phyloP scores from a whole-genome alignment of 2,888 invertebrate species.

The Lasioglossum calceatum region DNA sequence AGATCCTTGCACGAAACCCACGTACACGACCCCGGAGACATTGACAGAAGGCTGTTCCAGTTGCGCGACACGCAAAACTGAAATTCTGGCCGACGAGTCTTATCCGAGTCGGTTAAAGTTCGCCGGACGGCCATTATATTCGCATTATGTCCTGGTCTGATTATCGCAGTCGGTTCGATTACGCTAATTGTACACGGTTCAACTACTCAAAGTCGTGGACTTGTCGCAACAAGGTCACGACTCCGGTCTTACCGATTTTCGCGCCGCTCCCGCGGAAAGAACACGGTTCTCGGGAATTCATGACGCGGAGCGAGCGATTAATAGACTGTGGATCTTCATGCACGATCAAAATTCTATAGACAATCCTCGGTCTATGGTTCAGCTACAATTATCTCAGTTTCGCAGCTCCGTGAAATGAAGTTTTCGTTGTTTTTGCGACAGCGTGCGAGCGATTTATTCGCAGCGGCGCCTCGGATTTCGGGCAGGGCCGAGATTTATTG shows the following conservation, averaged over 20 bases:
- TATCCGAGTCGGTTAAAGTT: slow-evolving; percentile 5
- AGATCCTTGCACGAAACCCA: slow-evolving; percentile 26
- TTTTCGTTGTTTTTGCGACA: not conserved
- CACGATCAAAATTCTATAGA: not conserved
- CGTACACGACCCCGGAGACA: slow-evolving; percentile 12
- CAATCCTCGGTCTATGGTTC: not conserved
- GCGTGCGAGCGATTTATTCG: not conserved
- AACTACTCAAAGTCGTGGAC: not conserved
- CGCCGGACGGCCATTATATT: not conserved
- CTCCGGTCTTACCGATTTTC: not conserved
- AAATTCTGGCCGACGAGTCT: slow-evolving; percentile 57
- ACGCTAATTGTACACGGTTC: not conserved
- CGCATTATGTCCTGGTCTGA: not conserved
- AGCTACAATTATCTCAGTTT: not conserved
- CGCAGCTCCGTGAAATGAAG: not conserved
- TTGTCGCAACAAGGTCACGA: not conserved
- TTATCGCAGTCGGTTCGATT: not conserved
- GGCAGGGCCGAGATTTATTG: slow-evolving; percentile 36
- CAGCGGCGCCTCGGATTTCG: not conserved
- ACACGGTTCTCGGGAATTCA: not conserved
- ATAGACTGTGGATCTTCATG: not conserved
- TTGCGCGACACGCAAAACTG: slow-evolving; percentile 54
- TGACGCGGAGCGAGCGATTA: not conserved
- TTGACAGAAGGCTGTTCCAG: slow-evolving; percentile 51
- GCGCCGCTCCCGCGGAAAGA: not conserved